phyloP scores from a whole-genome alignment of 2,797 vertebrate species.

The Coregonus ussuriensis region DNA sequence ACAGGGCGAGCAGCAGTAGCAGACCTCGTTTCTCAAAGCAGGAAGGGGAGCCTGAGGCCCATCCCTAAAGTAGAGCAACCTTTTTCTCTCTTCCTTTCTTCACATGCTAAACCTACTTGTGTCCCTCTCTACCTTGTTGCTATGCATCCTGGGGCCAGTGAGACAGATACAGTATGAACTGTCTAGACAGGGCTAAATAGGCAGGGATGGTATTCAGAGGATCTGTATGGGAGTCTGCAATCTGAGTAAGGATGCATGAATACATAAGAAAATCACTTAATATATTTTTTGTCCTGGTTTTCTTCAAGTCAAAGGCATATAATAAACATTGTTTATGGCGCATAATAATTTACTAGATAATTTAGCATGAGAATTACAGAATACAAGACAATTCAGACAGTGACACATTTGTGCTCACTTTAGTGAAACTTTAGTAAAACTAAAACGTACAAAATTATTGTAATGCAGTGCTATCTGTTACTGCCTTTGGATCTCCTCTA shows the following conservation, averaged over 20 bases:
- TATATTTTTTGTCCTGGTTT: neutral
- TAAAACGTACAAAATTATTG: neutral
- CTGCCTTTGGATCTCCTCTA: neutral
- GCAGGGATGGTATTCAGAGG: neutral
- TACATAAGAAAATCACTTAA: neutral
- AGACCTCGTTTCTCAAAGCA: slow-evolving; percentile 7
- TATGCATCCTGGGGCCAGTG: slow-evolving; percentile 29
- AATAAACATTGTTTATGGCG: neutral
- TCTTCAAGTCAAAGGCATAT: neutral
- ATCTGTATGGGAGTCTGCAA: neutral
- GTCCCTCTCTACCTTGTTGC: slow-evolving; percentile 8
- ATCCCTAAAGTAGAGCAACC: slow-evolving; percentile 47
- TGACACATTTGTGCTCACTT: neutral
- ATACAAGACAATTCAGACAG: neutral
- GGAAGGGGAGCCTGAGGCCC: slow-evolving; percentile 42
- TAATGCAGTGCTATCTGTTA: neutral
- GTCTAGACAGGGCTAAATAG: slow-evolving; percentile 18
- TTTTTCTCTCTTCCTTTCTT: slow-evolving; percentile 14
- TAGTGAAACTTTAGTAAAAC: neutral
- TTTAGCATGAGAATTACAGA: neutral
- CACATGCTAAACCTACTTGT: slow-evolving; percentile 37
- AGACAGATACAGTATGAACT: slow-evolving; percentile 21
- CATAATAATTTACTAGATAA: neutral
- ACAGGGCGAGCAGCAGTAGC: slow-evolving; percentile 29
- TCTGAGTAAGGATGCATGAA: neutral